Base-by-base conservation (phyloP, 1,140 invertebrate species). In the Papilio glaucus region DNA sequence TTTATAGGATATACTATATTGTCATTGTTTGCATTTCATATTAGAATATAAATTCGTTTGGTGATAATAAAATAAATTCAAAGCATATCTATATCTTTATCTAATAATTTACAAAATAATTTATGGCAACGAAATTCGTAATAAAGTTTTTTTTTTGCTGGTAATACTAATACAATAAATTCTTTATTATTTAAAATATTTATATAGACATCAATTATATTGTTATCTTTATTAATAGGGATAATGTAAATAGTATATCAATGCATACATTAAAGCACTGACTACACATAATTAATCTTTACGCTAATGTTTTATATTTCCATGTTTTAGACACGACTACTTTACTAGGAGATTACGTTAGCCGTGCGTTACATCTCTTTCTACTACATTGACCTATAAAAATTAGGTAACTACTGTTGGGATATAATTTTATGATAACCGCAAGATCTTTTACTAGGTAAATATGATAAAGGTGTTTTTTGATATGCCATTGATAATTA, bases 401-500 rank as follows among this genome's bases (percentile, higher is more conserved):
- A 57, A 24, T 57, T 13, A 24, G 10, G 18, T 21, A 18, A 9
- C 18, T 49, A 24, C 21, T 24, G 12, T 12, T 57, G 18, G 4
- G 18, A 21, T 53, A 24, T 12, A 24, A 57, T 3, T 26, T 26
- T 12, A 57, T 18, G 21, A 10, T 15, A 45, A 18, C 15, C 7
- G 12, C 6, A 13, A n/a, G 4, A 18, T 45, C n/a, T 45, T 45
- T 15, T 15, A 0, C 7, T 42, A n/a, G 10, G 39, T 42, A 42
- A 4, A 42, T 42, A n/a, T 18, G 13, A 41, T 26, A 67, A 38
- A 67, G 15, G 7, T 26, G 9, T 41, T 4, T 26, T 12, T 6
- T 67, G 63, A 67, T 67, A 67, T 67, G 63, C 38, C 63, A 67
- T 67, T 24, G 63, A 67, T 67, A 67, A 13, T 37, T 63, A 39